Percentiles rank a stretch among this genome's conserved stretches.
Conservation (phyloP, 1,140 invertebrate species). For the Trachymyrmex cornetzi region DNA sequence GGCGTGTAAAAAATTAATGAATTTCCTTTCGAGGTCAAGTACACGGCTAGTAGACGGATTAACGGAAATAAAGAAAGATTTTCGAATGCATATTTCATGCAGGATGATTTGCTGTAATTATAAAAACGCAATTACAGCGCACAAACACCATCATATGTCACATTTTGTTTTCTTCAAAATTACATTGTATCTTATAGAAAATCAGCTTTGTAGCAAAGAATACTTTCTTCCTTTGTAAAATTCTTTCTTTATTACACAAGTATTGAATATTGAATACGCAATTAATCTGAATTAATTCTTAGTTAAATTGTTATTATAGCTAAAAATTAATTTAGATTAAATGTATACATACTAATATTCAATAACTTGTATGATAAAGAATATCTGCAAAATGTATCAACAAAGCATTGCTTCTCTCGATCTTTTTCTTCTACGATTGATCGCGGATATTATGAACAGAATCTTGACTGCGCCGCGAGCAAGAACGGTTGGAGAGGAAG, state of each 20-base stretch:
- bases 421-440: not conserved
- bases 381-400: not conserved
- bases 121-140: not conserved
- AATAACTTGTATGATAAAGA: not conserved
- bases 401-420: not conserved
- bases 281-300: too few species aligned
- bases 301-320: too few species aligned
- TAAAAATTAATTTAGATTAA: too few species aligned
- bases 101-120: conserved; percentile 1
- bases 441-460: conserved; percentile 26
- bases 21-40: conserved; percentile 70
- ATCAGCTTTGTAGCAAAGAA: too few species aligned
- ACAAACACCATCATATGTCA: not conserved
- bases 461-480: conserved; percentile 25
- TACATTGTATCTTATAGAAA: not conserved
- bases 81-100: not conserved
- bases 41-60: conserved; percentile 55
- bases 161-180: not conserved
- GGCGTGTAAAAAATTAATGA: conserved; percentile 74
- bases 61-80: conserved; percentile 11
- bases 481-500: not conserved
- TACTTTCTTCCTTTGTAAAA: too few species aligned
- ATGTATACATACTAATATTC: too few species aligned
- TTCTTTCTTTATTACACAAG: too few species aligned
- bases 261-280: too few species aligned